Evolutionary conservation across 2,797 vertebrate species (phyloP).

Genomic region (Darevskia mixta): DNA sequence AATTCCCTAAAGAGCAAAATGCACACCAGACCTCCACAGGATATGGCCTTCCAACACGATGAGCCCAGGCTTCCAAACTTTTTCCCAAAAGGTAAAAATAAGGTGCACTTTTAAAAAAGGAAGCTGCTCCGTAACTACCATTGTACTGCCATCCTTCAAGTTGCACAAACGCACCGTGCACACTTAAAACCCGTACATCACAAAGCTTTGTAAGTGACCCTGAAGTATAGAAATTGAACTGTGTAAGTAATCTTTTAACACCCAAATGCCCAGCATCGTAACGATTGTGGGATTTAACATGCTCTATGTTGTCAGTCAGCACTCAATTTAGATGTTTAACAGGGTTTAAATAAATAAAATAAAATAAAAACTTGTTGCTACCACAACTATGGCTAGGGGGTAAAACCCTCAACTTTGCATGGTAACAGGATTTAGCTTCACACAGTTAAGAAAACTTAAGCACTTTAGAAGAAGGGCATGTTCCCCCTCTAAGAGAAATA

Average conservation of each 20-base stretch:
- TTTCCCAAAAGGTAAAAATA: constrained; percentile 47
- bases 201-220: constrained; percentile 53
- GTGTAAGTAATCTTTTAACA: constrained; percentile 40
- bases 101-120: constrained; percentile 44
- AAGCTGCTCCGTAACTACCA: constrained; percentile 45
- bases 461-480: neutral
- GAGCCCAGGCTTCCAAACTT: constrained; percentile 6
- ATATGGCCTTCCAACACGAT: constrained; percentile 3
- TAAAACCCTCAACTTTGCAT: constrained; percentile 3
- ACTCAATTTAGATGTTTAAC: constrained; percentile 36
- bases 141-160: constrained; percentile 58
- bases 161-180: constrained; percentile 40
- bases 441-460: neutral
- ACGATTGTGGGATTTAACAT: constrained; percentile 18
- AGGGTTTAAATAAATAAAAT: constrained; percentile 3
- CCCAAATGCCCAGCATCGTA: constrained; percentile 41
- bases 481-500: neutral
- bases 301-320: constrained; percentile 40
- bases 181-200: constrained; percentile 42
- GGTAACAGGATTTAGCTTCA: constrained; percentile 43
- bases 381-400: neutral
- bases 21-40: constrained; percentile 22
- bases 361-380: constrained; percentile 13
- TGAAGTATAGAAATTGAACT: constrained; percentile 42
- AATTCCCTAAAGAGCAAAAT: neutral